Conservation (phyloP, 2,113 vertebrate species). For the Prietella phreatophila region DNA sequence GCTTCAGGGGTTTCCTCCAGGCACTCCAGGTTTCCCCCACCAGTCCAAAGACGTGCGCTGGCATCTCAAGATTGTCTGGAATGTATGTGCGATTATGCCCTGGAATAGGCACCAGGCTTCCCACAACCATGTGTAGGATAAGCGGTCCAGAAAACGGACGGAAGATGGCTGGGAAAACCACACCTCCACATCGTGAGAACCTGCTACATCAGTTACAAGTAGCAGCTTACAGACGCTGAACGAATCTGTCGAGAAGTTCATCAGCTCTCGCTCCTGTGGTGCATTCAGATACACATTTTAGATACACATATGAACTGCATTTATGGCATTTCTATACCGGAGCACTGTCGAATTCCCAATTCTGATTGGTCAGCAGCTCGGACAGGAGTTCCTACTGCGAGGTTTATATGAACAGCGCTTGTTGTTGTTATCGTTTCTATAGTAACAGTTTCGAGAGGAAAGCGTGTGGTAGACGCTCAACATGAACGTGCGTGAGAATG, state of each 20-base stretch:
- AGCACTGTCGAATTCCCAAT: no score
- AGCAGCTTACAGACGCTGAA: neutral
- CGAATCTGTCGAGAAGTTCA: constrained; percentile 1
- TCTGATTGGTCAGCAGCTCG: neutral
- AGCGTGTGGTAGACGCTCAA: neutral
- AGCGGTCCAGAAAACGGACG: no score
- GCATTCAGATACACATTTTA: neutral
- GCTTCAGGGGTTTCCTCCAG: no score
- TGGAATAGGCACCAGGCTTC: no score
- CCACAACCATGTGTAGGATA: no score
- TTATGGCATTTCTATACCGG: neutral
- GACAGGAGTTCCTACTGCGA: no score
- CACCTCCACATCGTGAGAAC: neutral
- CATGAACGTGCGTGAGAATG: neutral
- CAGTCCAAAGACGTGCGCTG: no score
- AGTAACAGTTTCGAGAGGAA: neutral
- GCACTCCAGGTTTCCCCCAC: no score
- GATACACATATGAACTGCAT: no score
- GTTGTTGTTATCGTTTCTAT: neutral
- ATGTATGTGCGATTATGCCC: no score
- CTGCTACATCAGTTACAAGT: neutral
- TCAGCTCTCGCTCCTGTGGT: neutral
- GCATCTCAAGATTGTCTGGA: no score
- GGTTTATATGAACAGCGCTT: neutral
- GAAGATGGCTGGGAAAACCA: neutral